Percentiles rank a stretch among this genome's conserved stretches.
phyloP scores from a whole-genome alignment of 2,888 invertebrate species.

The Ommatoiulus sabulosus region DNA sequence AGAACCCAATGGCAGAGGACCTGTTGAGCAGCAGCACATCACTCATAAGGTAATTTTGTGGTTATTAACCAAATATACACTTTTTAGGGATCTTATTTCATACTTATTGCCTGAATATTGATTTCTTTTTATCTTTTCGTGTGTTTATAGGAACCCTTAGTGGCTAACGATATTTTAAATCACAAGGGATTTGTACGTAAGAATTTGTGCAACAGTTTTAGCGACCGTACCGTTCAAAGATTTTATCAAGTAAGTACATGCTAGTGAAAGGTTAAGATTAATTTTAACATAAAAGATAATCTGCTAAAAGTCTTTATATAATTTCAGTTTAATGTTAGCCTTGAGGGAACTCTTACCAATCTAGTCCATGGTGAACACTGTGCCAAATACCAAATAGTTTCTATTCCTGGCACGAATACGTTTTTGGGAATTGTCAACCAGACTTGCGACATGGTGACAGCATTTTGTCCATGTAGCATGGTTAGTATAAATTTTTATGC shows the following conservation, averaged over 20 bases:
- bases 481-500: conserved; percentile 66
- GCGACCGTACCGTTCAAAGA: conserved; percentile 86
- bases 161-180: conserved; percentile 90
- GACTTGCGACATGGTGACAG: conserved; percentile 82
- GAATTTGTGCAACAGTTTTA: conserved; percentile 84
- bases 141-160: conserved; percentile 77
- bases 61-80: not conserved
- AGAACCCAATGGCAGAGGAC: conserved; percentile 72
- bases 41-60: conserved; percentile 75
- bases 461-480: conserved; percentile 93
- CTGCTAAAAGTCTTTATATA: conserved; percentile 10
- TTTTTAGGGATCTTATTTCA: not conserved
- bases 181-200: conserved; percentile 86
- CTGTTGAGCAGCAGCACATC: conserved; percentile 86
- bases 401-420: conserved; percentile 86
- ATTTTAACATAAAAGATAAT: not conserved
- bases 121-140: not conserved
- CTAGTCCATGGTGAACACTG: conserved; percentile 89
- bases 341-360: conserved; percentile 82
- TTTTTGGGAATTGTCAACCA: conserved; percentile 90
- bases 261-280: not conserved
- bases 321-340: conserved; percentile 85
- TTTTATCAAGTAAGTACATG: conserved; percentile 69
- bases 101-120: conserved; percentile 41
- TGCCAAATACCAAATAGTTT: conserved; percentile 80